Base-by-base conservation (phyloP, 2,888 invertebrate genomes). In the Asteroscopus sphinx region DNA sequence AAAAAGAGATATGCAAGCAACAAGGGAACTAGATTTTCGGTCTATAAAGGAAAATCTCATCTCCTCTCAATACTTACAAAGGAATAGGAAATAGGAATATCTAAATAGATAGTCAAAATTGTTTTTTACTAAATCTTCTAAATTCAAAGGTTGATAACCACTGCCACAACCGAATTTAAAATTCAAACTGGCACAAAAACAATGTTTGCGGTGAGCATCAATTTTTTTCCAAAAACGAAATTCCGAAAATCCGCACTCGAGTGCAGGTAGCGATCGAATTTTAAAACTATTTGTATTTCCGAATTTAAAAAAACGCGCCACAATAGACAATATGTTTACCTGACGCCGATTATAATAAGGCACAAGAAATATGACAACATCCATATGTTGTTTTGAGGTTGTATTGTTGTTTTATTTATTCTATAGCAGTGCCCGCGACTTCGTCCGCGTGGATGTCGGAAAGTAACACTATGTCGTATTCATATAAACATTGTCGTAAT, bases 131-230 rank as follows among this genome's bases (percentile, higher is more conserved):
- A 4, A 6, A 13, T 8, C 5, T 41, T 56, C 25, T 47, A 46
- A 37, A 36, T 15, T 35, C 12, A 66, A 76, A 76, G 59, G 87
- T 87, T 87, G 62, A 26, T 45, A 25, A 85, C 60, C 79, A 56
- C 89, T 87, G 87, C 15, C 12, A 56, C 48, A 57, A 59, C 59
- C 68, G 66, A 69, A 80, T 82, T n/a, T 78, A 75, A 72, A 80
- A 81, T 84, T 83, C 81, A 81, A 80, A 82, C 80, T 70, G 56
- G 48, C 72, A 92, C 85, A 94, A 92, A 93, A 92, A 93, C 93
- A 92, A 92, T 93, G 92, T 93, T 93, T 93, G 93, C 88, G 93
- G 94, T 89, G 90, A 90, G 86, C 90, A 88, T 90, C 79, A 81
- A 76, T 65, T 84, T 92, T 93, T 91, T 94, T 92, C 83, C 76